Conservation (phyloP, 1,140 invertebrate species). For the Drosophila pruinosa region DNA sequence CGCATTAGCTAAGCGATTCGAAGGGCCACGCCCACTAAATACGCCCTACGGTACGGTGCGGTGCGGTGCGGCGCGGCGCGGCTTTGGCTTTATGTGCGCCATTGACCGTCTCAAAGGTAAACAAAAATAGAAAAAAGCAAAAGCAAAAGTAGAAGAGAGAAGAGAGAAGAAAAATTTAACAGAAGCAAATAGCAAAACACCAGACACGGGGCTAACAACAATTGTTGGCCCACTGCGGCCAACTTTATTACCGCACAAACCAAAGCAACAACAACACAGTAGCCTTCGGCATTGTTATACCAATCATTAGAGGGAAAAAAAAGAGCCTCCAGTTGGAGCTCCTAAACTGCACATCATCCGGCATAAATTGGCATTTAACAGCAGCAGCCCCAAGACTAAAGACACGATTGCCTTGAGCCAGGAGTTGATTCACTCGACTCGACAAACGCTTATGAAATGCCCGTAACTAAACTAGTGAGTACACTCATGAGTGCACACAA, state of each 20-base stretch:
- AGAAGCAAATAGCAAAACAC: conserved; percentile 28
- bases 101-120: conserved; percentile 31
- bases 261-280: neutral
- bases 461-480: neutral
- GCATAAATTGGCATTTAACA: conserved; percentile 13
- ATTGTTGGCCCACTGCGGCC: conserved; percentile 48
- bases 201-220: conserved; percentile 22
- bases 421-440: conserved; percentile 2
- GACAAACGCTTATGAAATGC: neutral
- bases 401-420: conserved; percentile 18
- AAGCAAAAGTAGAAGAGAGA: conserved; percentile 1
- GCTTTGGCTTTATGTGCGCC: conserved; percentile 2
- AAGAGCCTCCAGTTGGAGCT: conserved; percentile 1
- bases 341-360: conserved; percentile 27
- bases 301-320: conserved; percentile 6
- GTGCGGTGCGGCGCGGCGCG: too few relatives aligned
- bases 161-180: conserved; percentile 3
- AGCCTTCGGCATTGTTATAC: neutral
- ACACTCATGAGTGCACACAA: neutral
- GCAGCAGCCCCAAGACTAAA: neutral
- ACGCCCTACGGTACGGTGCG: neutral
- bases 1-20: conserved; percentile 46
- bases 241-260: conserved; percentile 57
- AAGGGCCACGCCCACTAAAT: conserved; percentile 49
- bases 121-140: conserved; percentile 6